phyloP scores from a whole-genome alignment of 2,113 vertebrate species.

The Caranx ignobilis region DNA sequence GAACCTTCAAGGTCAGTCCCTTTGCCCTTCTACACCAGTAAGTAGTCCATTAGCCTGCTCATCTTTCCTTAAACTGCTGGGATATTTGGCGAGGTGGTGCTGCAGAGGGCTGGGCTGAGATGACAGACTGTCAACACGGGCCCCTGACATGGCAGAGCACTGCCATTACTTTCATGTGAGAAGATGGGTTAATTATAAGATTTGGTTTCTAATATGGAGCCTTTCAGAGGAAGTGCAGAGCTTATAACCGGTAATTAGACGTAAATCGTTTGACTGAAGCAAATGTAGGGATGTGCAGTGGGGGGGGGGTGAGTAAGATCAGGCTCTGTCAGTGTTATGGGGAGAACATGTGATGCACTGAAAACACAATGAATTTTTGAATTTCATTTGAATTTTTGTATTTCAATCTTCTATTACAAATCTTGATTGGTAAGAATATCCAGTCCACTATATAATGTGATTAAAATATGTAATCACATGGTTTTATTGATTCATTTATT shows the following conservation, averaged over 20 bases:
- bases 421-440: neutral
- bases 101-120: constrained; percentile 68
- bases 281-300: constrained; percentile 52
- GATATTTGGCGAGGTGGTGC: constrained; percentile 59
- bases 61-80: constrained; percentile 66
- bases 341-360: constrained; percentile 18
- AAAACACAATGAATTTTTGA: constrained; percentile 26
- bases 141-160: constrained; percentile 75
- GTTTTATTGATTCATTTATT: neutral
- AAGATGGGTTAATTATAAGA: constrained; percentile 87
- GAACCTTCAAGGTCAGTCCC: constrained; percentile 64
- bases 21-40: constrained; percentile 39
- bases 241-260: constrained; percentile 83
- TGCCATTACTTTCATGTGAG: constrained; percentile 81
- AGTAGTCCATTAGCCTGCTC: constrained; percentile 71
- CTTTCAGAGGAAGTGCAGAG: constrained; percentile 77
- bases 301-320: constrained; percentile 38
- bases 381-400: too few species aligned
- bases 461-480: neutral
- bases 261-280: constrained; percentile 78
- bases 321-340: constrained; percentile 53
- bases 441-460: neutral
- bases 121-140: constrained; percentile 79
- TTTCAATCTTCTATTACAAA: neutral
- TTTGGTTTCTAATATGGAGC: constrained; percentile 81